Evolutionary conservation across 92 coral and sea anemone species (phyloP), one percentile per base, ranked within the genome.

Genomic region (Epizoanthus scotinus): DNA sequence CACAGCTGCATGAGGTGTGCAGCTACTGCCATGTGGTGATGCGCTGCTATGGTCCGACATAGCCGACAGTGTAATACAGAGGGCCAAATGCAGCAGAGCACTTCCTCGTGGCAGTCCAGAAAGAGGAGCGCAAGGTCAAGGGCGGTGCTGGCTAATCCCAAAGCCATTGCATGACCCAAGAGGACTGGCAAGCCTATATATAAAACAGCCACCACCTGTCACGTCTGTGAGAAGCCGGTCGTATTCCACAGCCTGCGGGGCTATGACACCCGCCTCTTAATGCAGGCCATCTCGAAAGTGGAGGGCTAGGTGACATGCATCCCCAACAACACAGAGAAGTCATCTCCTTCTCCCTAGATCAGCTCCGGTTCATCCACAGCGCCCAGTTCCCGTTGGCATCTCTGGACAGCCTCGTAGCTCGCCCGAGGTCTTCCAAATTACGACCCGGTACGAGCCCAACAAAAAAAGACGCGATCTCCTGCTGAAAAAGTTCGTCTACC

Each of bases 221-320:
- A 31, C 36, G 4, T 31, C 1, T 31, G 36, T 4, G 36, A 31
- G 36, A 31, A 31, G 36, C 36, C 4, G 36, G 56, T 67, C 0
- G 81, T 83, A 8, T 83, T 83, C 10, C 82, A 83, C 56, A 73
- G 72, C 17, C 82, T 83, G 0, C 47, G 34, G 50, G 86, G 86
- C 0, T 71, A 71, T 0, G 64, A 82, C 28, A 19, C 71, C 0
- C 86, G 71, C 9, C 78, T 63, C 19, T 21, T 60, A 42, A 71
- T 70, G 80, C 40, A 34, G 4, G 34, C 62, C 20, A 63, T 59
- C n/a, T 63, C 72, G n/a, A 47, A 24, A 17, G 74, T 60, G 67
- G 57, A n/a, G 29, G 59, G 71, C 10, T 8, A 22, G 70, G 17
- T 82, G 34, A 57, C 5, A 12, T 82, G 79, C 52, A 69, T 69